phyloP scores from a whole-genome alignment of 2,113 vertebrate species.

The Oophaga pumilio region DNA sequence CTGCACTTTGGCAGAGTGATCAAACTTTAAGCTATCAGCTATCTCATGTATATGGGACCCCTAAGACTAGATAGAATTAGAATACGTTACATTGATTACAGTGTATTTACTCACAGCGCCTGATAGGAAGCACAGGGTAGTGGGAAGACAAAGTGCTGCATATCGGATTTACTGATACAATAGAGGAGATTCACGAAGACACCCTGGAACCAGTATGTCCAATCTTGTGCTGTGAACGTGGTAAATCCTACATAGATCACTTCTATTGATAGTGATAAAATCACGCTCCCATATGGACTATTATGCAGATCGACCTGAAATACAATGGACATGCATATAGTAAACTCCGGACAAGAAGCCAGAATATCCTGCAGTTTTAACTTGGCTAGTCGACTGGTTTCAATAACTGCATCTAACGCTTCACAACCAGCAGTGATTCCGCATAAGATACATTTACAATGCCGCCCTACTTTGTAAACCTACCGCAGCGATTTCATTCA shows the following conservation, averaged over 20 bases:
- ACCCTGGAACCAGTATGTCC: constrained; percentile 52
- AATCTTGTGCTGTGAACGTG: neutral
- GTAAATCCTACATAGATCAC: neutral
- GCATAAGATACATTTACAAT: no score
- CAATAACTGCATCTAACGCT: neutral
- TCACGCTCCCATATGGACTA: neutral
- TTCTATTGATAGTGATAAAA: neutral
- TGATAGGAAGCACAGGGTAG: constrained; percentile 53
- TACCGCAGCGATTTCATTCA: constrained; percentile 56
- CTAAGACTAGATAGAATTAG: neutral
- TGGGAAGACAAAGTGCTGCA: constrained; percentile 13
- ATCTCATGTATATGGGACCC: no score
- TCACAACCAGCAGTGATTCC: neutral
- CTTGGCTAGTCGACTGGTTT: neutral
- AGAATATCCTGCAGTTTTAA: neutral
- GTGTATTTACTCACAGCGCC: constrained; percentile 43
- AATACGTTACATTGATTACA: neutral
- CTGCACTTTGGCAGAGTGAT: no score
- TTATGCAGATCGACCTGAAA: constrained; percentile 39
- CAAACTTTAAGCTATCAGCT: no score
- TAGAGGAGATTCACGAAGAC: constrained; percentile 49
- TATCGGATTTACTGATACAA: neutral
- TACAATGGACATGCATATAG: neutral
- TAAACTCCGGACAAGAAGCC: neutral
- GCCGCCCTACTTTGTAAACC: neutral